Evolutionary conservation across 2,113 vertebrate species (phyloP), one percentile per base, ranked within the genome.

Genomic region (Probosciger aterrimus): DNA sequence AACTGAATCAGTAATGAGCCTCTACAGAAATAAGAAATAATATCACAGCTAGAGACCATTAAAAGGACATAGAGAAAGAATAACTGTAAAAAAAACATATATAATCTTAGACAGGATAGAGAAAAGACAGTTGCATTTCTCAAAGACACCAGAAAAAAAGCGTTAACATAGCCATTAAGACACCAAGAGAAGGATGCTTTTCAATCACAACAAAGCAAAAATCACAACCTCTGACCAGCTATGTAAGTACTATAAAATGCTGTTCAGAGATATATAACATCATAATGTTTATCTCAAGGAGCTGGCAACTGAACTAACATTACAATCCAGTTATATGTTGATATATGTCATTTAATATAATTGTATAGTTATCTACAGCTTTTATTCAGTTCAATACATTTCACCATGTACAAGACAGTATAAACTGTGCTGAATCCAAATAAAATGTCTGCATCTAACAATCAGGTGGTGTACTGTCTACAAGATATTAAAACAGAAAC

Each of bases 401-500:
- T 95, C 82, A 78, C 57, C 57, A 65, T 9, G 76, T 41, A 86
- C 24, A 82, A 95, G 75, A 27, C 41, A 37, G 41, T 57, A 87
- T 49, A 90, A 92, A 55, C 55, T 80, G 37, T 23, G 76, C 68
- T 63, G 87, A 92, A 83, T 59, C 43, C 81, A 93, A 88, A 88
- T 39, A 90, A 90, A 92, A 90, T 22, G 37, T 39, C 78, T 14
- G 1, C n/a, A 73, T 82, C 35, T 76, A 94, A 76, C 43, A 49
- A 67, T 59, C 68, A 90, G 25, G 64, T 77, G 63, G 77, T 67
- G 35, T 65, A 80, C 35, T 6, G 4, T 74, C 82, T 76, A 33
- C 20, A 31, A 10, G 63, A 59, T 59, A 86, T 44, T 94, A 69
- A 73, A 95, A 24, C 75, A 94, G 82, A 92, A 95, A 94, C 70